phyloP scores from a whole-genome alignment of 2,888 invertebrate species.

The Andrena praecox region DNA sequence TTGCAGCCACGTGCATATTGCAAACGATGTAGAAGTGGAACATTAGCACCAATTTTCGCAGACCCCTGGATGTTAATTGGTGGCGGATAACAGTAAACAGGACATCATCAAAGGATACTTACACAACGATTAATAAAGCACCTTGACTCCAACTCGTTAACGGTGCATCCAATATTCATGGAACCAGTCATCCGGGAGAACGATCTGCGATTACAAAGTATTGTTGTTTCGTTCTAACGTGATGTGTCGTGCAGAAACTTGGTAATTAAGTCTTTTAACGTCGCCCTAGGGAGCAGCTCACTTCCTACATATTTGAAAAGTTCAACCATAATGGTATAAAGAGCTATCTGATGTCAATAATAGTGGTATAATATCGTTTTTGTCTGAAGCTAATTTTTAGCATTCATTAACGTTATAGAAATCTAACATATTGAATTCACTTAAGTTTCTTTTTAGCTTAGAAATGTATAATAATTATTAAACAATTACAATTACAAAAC shows the following conservation, averaged over 20 bases:
- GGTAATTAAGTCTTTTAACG: too few relatives aligned
- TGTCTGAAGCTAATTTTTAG: too few relatives aligned
- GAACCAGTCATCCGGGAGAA: neutral
- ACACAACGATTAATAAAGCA: constrained; percentile 27
- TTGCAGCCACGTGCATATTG: neutral
- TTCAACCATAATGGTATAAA: too few relatives aligned
- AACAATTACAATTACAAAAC: neutral
- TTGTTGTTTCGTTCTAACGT: neutral
- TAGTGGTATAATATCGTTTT: too few relatives aligned
- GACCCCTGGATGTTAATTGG: constrained; percentile 18
- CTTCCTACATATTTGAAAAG: too few relatives aligned
- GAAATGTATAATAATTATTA: neutral
- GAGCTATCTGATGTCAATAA: too few relatives aligned
- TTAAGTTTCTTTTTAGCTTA: neutral
- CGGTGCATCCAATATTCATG: constrained; percentile 1
- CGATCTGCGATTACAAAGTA: neutral
- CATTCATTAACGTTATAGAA: too few relatives aligned
- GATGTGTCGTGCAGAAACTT: too few relatives aligned
- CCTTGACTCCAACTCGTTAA: constrained; percentile 30
- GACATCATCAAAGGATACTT: neutral
- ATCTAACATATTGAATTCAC: too few relatives aligned
- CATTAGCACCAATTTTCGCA: constrained; percentile 18
- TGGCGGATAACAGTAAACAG: constrained; percentile 37
- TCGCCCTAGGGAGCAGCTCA: too few relatives aligned
- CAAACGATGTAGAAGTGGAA: constrained; percentile 28